Conservation (phyloP, 2,797 vertebrate genomes). For the Siniperca obscura region DNA sequence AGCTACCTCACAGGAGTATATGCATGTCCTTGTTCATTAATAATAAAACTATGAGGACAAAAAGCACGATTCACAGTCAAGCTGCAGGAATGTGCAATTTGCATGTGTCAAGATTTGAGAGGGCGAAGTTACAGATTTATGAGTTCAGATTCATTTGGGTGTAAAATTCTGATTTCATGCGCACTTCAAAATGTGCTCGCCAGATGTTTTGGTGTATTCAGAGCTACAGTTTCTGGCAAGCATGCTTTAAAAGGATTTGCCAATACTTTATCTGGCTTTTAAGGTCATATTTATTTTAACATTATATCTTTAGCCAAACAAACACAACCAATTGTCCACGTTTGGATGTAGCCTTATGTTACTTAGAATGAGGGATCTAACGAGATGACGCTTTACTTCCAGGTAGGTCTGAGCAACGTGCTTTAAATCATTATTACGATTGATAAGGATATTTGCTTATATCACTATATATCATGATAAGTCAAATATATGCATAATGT, state of each 20-base stretch:
- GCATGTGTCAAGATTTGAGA: slow-evolving; percentile 5
- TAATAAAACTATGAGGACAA: slow-evolving; percentile 14
- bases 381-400: neutral
- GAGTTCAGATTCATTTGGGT: neutral
- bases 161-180: slow-evolving; percentile 12
- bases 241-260: neutral
- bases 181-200: slow-evolving; percentile 2
- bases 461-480: neutral
- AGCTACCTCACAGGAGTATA: slow-evolving; percentile 9
- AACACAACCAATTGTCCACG: neutral
- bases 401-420: neutral
- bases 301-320: neutral
- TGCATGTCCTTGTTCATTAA: slow-evolving; percentile 21
- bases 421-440: neutral
- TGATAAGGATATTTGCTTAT: neutral
- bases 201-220: neutral
- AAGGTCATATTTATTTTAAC: neutral
- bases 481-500: neutral
- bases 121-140: neutral
- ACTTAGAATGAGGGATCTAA: neutral
- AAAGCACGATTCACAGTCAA: slow-evolving; percentile 15
- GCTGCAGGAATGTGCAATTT: slow-evolving; percentile 5
- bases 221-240: neutral
- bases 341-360: neutral
- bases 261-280: neutral